A percentile compares a stretch with the other conserved stretches of the same genome.
These are phyloP conservation scores for Proisotoma minuta DNA, from an alignment of 2,888 invertebrate genomes.

Conservation along the genomic window DNA sequence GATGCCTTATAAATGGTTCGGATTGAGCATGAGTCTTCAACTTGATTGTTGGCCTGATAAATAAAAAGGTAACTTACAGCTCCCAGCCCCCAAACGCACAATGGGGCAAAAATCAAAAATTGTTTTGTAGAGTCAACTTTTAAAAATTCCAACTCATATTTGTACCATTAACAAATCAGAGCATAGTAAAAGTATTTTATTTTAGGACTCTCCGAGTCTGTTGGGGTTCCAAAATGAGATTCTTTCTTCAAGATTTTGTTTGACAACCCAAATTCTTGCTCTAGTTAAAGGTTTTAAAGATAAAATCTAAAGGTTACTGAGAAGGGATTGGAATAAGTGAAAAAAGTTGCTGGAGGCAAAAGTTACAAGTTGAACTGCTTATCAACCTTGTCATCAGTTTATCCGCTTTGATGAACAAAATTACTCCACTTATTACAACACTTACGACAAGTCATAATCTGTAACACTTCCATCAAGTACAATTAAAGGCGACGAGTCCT, in stretches of 20 bases:
- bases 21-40: neutral
- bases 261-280: neutral
- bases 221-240: no score
- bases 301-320: no score
- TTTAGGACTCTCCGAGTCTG: no score
- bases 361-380: neutral
- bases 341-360: neutral
- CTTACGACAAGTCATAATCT: neutral
- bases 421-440: neutral
- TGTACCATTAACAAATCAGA: neutral
- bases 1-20: slow-evolving; percentile 1
- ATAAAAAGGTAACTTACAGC: neutral
- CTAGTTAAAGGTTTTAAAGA: neutral
- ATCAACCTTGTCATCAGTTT: neutral
- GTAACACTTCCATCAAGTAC: no score
- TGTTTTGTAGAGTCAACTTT: neutral
- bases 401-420: neutral
- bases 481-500: no score
- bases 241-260: no score
- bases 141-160: neutral
- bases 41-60: slow-evolving; percentile 1
- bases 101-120: neutral
- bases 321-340: no score
- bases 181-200: no score
- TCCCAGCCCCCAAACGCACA: neutral